A percentile compares a stretch with the other conserved stretches of the same genome.
Evolutionary conservation across 2,888 invertebrate species (phyloP).

Genomic region (Ceraclea dissimilis): DNA sequence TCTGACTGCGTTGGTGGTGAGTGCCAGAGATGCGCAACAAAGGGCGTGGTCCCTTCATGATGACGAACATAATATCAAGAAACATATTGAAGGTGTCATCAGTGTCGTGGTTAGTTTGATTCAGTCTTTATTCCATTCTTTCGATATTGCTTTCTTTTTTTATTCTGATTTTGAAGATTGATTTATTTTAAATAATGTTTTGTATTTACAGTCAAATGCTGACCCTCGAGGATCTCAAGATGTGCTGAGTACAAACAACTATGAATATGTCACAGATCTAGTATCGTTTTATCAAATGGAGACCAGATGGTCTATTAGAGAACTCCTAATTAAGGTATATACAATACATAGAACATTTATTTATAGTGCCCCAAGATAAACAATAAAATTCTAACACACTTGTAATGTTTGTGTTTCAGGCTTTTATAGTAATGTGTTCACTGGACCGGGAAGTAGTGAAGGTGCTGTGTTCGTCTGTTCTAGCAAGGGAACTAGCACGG

Average conservation of each 20-base stretch:
- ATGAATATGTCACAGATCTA: slow-evolving; percentile 73
- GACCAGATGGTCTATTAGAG: slow-evolving; percentile 76
- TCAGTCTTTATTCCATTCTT: not conserved
- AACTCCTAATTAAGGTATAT: slow-evolving; percentile 58
- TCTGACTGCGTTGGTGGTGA: slow-evolving; percentile 75
- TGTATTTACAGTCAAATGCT: slow-evolving; percentile 70
- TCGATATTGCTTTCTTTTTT: too few species aligned
- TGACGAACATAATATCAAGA: slow-evolving; percentile 82
- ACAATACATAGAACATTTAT: too few species aligned
- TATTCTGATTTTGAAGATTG: not conserved
- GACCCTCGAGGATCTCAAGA: slow-evolving; percentile 82
- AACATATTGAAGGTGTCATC: slow-evolving; percentile 73
- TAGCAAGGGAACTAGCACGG: slow-evolving; percentile 86
- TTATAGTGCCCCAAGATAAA: not conserved
- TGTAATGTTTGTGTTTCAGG: too few species aligned
- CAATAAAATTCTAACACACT: too few species aligned
- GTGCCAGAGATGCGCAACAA: slow-evolving; percentile 93
- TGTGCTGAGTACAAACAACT: slow-evolving; percentile 76
- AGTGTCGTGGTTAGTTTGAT: slow-evolving; percentile 65
- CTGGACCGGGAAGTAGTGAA: slow-evolving; percentile 74
- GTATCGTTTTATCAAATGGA: slow-evolving; percentile 97
- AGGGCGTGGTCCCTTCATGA: slow-evolving; percentile 93
- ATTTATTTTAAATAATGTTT: not conserved
- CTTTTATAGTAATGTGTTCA: slow-evolving; percentile 82
- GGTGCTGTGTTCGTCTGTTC: slow-evolving; percentile 77